phyloP scores from a whole-genome alignment of 2,888 invertebrate species.

The Drosophila percnosoma region DNA sequence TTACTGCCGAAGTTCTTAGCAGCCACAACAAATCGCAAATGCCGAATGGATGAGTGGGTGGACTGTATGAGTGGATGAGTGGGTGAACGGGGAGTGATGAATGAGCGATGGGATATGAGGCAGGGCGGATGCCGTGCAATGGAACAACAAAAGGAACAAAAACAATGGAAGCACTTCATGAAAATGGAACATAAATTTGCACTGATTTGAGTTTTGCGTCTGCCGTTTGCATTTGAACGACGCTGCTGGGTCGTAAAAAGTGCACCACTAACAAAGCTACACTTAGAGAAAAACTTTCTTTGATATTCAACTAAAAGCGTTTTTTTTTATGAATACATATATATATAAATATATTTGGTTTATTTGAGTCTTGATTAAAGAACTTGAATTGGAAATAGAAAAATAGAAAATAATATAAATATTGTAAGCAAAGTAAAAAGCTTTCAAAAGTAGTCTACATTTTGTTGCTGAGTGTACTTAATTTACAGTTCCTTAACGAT shows the following conservation, averaged over 20 bases:
- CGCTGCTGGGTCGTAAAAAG: conserved; percentile 22
- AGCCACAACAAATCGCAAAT: conserved; percentile 67
- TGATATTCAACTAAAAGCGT: too few relatives aligned
- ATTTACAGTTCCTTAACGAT: conserved; percentile 31
- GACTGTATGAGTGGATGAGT: conserved; percentile 14
- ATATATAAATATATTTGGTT: not conserved
- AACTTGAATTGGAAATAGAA: not conserved
- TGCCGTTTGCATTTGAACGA: conserved; percentile 1
- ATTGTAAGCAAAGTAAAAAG: not conserved
- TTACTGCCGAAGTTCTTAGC: conserved; percentile 64
- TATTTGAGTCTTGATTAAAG: not conserved
- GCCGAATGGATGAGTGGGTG: conserved; percentile 28
- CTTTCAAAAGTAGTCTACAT: not conserved
- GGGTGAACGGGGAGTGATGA: conserved; percentile 11
- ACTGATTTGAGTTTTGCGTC: conserved; percentile 37
- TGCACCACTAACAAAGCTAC: conserved; percentile 19
- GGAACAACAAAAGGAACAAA: conserved; percentile 18
- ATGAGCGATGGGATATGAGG: conserved; percentile 21
- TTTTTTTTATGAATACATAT: not conserved
- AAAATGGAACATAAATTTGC: conserved; percentile 63
- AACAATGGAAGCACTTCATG: conserved; percentile 27
- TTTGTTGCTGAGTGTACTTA: conserved; percentile 6
- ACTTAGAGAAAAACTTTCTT: not conserved
- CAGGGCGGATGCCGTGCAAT: conserved; percentile 57
- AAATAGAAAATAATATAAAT: not conserved